Percentiles rank a stretch among this genome's conserved stretches.
Conservation (phyloP, 2,113 vertebrate genomes). For the Halcyon malimbica region DNA sequence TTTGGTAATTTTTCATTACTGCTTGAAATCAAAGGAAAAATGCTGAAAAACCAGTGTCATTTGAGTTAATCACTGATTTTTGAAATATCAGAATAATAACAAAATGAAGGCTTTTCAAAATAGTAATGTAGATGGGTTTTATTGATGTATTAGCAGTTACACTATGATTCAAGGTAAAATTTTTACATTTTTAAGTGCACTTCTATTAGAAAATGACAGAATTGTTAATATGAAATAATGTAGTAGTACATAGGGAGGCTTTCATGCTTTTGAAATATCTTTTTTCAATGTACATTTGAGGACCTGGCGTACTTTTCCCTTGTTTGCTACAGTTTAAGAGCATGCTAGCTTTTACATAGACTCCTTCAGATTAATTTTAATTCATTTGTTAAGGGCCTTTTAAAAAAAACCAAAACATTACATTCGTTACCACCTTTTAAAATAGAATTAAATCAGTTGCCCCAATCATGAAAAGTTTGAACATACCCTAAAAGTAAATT, state of each 20-base stretch:
- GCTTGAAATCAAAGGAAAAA: background rate
- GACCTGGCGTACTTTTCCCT: background rate
- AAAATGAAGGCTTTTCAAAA: background rate
- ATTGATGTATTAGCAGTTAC: background rate
- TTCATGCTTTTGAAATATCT: background rate
- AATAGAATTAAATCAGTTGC: background rate
- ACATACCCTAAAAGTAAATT: background rate
- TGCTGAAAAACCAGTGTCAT: background rate
- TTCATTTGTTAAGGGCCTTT: background rate
- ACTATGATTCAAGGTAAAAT: background rate
- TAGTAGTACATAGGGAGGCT: background rate
- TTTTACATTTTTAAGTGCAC: background rate
- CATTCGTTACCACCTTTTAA: background rate
- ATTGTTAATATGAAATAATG: background rate
- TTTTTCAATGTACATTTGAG: background rate
- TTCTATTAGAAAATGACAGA: background rate
- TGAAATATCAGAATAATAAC: background rate
- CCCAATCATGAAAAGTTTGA: background rate
- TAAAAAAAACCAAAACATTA: background rate
- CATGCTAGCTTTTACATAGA: background rate
- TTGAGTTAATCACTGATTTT: background rate
- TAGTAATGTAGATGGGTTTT: background rate
- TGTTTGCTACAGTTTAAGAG: background rate
- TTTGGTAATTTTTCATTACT: background rate
- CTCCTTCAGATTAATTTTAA: background rate